Percentiles rank a stretch among this genome's conserved stretches.
phyloP scores from a whole-genome alignment of 92 coral and sea anemone genomes.

The Meandrina meandrites region DNA sequence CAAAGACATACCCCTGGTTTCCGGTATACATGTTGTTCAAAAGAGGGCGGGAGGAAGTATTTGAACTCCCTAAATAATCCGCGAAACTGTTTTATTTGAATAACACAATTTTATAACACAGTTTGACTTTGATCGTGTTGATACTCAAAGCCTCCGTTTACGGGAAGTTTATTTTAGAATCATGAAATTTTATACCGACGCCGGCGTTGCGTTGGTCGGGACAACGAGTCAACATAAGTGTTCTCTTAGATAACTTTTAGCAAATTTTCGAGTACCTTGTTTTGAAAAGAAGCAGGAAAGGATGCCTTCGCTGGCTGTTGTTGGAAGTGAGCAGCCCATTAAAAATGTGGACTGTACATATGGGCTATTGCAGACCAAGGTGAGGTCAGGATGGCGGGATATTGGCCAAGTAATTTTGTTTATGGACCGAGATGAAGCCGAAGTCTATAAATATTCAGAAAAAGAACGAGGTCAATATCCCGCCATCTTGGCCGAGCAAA shows the following conservation, averaged over 20 bases:
- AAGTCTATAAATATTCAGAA: too few relatives aligned
- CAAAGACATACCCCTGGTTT: neutral
- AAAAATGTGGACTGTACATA: neutral
- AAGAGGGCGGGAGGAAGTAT: neutral
- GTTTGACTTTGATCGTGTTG: conserved; percentile 11
- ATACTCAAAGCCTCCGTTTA: neutral
- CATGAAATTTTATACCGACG: neutral
- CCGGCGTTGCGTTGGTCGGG: neutral
- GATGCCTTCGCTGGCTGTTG: neutral
- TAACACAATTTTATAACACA: neutral
- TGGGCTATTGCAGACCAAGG: too few relatives aligned
- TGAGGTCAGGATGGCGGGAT: too few relatives aligned
- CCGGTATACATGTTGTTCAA: neutral
- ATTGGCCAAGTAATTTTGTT: too few relatives aligned
- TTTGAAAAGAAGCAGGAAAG: neutral
- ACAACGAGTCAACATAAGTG: neutral
- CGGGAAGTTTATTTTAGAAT: neutral
- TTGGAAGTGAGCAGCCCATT: neutral
- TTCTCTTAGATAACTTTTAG: neutral
- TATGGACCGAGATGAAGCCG: too few relatives aligned
- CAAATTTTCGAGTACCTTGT: neutral
- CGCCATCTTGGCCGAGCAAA: too few relatives aligned
- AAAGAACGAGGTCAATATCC: too few relatives aligned
- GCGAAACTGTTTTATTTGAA: neutral
- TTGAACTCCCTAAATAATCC: neutral